phyloP scores from a whole-genome alignment of 2,113 vertebrate genomes.

The Odontesthes bonariensis region DNA sequence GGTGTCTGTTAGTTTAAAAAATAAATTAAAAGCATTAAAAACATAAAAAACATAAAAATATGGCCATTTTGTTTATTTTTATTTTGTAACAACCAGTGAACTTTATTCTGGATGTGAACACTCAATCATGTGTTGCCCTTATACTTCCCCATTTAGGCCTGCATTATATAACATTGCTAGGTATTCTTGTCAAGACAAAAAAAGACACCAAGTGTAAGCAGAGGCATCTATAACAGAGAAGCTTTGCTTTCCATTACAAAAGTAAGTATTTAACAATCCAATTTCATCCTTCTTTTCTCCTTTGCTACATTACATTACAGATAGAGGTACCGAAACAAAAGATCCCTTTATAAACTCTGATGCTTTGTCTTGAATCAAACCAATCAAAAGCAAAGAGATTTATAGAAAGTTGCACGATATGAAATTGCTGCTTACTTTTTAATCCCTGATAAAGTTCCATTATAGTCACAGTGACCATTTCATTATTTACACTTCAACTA shows the following conservation, averaged over 20 bases:
- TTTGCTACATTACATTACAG: background rate
- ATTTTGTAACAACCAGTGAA: slow-evolving; percentile 5
- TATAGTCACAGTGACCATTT: too few relatives aligned
- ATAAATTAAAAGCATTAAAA: background rate
- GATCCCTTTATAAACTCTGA: too few relatives aligned
- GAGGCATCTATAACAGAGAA: background rate
- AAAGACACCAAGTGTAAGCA: background rate
- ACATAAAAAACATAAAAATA: slow-evolving; percentile 5
- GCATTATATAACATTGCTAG: background rate
- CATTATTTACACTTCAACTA: too few relatives aligned
- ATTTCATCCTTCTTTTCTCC: background rate
- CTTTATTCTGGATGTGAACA: background rate
- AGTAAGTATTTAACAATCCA: background rate
- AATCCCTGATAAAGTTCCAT: too few relatives aligned
- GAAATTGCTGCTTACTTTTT: too few relatives aligned
- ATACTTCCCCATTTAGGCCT: too few relatives aligned
- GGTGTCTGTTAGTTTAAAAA: too few relatives aligned
- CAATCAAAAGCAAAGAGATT: too few relatives aligned
- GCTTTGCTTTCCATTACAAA: background rate
- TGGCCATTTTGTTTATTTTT: background rate
- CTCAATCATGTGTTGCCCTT: too few relatives aligned
- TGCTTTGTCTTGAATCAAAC: too few relatives aligned
- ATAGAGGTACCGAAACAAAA: too few relatives aligned
- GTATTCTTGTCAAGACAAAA: background rate
- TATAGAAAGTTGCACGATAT: too few relatives aligned